phyloP scores from a whole-genome alignment of 30 jellyfish, hydroid and myxozoan species.

The Calvadosia cruxmelitensis region DNA sequence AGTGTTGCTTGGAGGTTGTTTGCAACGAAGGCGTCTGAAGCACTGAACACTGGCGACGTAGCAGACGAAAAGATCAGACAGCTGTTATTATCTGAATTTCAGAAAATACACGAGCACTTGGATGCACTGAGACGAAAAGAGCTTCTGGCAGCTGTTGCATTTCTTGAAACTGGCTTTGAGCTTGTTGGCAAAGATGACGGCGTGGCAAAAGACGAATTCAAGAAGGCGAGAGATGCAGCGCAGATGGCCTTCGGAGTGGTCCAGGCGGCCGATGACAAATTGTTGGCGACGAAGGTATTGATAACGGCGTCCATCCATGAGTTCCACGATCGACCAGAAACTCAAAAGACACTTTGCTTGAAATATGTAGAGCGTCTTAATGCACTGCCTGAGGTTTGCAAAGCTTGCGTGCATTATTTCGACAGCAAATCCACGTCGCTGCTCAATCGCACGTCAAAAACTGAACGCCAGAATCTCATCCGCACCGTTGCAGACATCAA shows the following conservation, averaged over 20 bases:
- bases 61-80: conserved; percentile 72
- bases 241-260: conserved; percentile 95
- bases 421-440: conserved; percentile 7
- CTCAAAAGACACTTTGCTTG: conserved; percentile 47
- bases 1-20: conserved; percentile 74
- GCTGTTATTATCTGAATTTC: conserved; percentile 62
- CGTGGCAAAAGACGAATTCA: conserved; percentile 59
- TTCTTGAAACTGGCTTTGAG: conserved; percentile 75
- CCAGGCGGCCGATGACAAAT: conserved; percentile 48
- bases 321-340: conserved; percentile 51
- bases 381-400: conserved; percentile 74
- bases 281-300: conserved; percentile 62
- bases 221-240: conserved; percentile 77
- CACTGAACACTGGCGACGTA: conserved; percentile 62
- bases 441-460: background rate
- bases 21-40: conserved; percentile 65
- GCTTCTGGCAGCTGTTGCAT: conserved; percentile 67
- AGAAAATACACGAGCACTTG: conserved; percentile 62
- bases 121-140: conserved; percentile 80
- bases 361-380: conserved; percentile 67
- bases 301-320: conserved; percentile 64
- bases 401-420: conserved; percentile 43
- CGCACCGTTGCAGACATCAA: background rate
- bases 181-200: conserved; percentile 35
- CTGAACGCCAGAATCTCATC: background rate